Conservation (phyloP, 2,113 vertebrate genomes). For the Isurus oxyrinchus region DNA sequence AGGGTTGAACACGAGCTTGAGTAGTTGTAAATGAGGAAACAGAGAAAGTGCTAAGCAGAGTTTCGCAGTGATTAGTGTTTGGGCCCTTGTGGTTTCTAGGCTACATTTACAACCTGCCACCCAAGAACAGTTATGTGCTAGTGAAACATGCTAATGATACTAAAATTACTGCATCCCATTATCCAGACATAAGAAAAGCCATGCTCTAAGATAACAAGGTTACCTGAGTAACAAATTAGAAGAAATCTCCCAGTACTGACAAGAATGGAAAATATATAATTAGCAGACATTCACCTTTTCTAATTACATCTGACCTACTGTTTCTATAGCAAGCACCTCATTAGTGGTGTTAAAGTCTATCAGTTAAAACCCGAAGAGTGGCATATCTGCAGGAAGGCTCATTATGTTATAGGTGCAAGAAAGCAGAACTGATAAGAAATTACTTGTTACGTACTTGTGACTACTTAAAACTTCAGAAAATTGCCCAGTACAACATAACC, state of each 20-base stretch:
- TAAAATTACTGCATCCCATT: background rate
- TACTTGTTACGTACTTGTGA: background rate
- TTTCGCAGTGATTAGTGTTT: background rate
- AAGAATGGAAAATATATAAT: constrained; percentile 8
- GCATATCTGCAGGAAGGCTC: background rate
- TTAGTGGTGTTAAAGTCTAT: constrained; percentile 23
- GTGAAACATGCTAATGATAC: background rate
- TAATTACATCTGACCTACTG: background rate
- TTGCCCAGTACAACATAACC: background rate
- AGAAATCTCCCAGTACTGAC: background rate
- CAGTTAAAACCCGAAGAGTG: background rate
- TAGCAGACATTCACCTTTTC: background rate
- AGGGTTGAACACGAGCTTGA: background rate
- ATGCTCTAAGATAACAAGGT: background rate
- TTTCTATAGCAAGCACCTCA: background rate
- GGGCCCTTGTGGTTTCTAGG: background rate
- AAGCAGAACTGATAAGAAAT: background rate
- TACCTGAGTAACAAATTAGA: background rate
- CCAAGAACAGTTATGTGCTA: background rate
- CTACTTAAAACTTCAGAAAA: background rate
- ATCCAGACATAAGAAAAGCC: background rate
- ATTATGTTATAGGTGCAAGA: background rate
- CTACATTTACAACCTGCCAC: background rate
- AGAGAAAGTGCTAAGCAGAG: background rate
- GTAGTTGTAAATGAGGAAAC: background rate